phyloP scores from a whole-genome alignment of 2,797 vertebrate species.

The Poeciliopsis paucimaculata region DNA sequence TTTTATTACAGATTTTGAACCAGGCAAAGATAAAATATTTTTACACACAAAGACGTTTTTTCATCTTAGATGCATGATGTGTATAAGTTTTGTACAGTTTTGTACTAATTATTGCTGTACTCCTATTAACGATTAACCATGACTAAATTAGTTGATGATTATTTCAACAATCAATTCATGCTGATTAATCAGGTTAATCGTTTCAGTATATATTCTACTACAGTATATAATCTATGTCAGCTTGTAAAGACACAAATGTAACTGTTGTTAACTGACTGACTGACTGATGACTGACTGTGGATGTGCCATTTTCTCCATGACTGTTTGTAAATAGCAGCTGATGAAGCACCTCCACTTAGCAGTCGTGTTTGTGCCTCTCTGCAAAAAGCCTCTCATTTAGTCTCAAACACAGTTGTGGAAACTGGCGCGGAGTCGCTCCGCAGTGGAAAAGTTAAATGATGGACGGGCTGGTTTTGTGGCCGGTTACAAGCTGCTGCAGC shows the following conservation, averaged over 20 bases:
- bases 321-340: slow-evolving; percentile 9
- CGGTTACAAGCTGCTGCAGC: slow-evolving; percentile 27
- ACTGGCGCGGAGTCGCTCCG: slow-evolving; percentile 51
- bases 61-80: too few relatives aligned
- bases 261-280: neutral
- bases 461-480: slow-evolving; percentile 57
- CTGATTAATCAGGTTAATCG: too few relatives aligned
- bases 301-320: neutral
- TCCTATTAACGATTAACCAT: too few relatives aligned
- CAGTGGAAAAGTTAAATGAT: slow-evolving; percentile 70
- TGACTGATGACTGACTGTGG: neutral
- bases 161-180: too few relatives aligned
- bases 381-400: slow-evolving; percentile 63
- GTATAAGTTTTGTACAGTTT: too few relatives aligned
- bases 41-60: too few relatives aligned
- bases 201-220: too few relatives aligned
- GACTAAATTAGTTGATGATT: too few relatives aligned
- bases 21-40: too few relatives aligned
- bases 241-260: neutral
- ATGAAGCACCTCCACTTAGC: slow-evolving; percentile 8
- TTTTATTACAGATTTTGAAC: too few relatives aligned
- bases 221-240: neutral
- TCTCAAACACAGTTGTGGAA: slow-evolving; percentile 64
- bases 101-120: too few relatives aligned
- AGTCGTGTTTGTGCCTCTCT: slow-evolving; percentile 42